Conservation (phyloP, 2,797 vertebrate genomes). For the Acipenser transmontanus region DNA sequence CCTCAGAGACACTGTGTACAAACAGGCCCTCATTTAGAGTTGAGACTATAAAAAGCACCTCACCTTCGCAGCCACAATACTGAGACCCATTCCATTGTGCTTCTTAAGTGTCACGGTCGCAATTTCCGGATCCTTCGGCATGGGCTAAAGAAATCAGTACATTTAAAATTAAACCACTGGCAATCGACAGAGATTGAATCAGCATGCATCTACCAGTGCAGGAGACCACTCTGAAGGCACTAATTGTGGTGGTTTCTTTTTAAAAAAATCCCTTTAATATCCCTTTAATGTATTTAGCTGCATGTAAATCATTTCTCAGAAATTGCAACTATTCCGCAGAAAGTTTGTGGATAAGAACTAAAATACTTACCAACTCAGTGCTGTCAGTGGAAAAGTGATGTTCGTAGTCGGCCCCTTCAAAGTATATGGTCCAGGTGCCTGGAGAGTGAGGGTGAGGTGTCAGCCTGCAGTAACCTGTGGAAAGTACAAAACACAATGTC, state of each 20-base stretch:
- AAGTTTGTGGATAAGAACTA: no score
- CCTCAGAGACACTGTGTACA: no score
- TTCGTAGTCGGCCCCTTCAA: constrained; percentile 90
- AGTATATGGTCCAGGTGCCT: constrained; percentile 92
- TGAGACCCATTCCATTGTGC: constrained; percentile 96
- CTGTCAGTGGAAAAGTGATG: constrained; percentile 76
- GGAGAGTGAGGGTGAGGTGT: constrained; percentile 78
- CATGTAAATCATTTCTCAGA: no score
- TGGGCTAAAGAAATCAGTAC: constrained; percentile 53
- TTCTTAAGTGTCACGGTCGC: constrained; percentile 97
- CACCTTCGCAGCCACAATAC: constrained; percentile 98
- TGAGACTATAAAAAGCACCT: constrained; percentile 23
- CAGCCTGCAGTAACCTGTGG: constrained; percentile 82
- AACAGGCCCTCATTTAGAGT: no score
- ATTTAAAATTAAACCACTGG: no score
- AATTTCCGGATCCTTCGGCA: constrained; percentile 93
- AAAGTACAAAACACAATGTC: neutral
- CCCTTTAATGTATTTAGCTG: no score
- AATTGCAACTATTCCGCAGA: no score
- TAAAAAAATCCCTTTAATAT: no score
- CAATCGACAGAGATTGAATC: no score
- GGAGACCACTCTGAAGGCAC: no score
- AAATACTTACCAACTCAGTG: constrained; percentile 72
- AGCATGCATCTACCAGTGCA: no score
- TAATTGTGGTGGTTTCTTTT: no score